A percentile compares a stretch with the other conserved stretches of the same genome.
These are phyloP conservation scores for Hypomecis punctinalis DNA, from an alignment of 2,888 invertebrate species.

Conservation along the genomic window DNA sequence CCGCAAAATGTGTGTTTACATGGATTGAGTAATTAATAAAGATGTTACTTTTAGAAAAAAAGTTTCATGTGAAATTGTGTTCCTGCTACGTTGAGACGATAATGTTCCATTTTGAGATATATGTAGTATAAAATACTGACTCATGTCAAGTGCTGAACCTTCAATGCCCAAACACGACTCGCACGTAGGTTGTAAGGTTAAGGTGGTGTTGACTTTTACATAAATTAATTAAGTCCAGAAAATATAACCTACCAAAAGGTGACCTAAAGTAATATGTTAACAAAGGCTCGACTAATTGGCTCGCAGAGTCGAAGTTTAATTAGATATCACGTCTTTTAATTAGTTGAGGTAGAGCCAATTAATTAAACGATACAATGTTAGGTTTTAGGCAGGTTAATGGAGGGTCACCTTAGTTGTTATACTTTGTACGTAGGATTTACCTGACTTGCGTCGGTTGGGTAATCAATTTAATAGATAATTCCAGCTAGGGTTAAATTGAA, in stretches of 20 bases:
- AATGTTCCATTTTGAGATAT: no score
- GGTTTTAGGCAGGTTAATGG: slow-evolving; percentile 27
- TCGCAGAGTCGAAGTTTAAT: slow-evolving; percentile 18
- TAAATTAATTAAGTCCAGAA: neutral
- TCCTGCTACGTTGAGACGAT: no score
- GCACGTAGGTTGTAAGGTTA: no score
- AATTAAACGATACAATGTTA: slow-evolving; percentile 24
- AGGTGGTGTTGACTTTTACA: slow-evolving; percentile 11
- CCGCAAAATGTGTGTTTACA: no score
- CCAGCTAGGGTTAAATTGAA: neutral
- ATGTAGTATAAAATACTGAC: no score
- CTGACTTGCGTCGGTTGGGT: neutral
- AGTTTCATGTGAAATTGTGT: no score
- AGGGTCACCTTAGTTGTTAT: slow-evolving; percentile 26
- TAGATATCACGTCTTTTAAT: slow-evolving; percentile 23
- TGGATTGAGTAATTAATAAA: no score
- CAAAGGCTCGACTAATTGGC: slow-evolving; percentile 16
- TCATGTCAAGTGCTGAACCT: no score
- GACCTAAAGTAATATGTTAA: slow-evolving; percentile 18
- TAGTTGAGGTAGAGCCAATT: slow-evolving; percentile 25
- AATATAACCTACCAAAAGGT: slow-evolving; percentile 1
- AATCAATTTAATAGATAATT: neutral
- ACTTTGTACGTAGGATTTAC: slow-evolving; percentile 5
- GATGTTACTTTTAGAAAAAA: no score
- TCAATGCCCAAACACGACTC: no score